These are phyloP conservation scores for Drosophila athabasca DNA, from an alignment of 1,140 invertebrate genomes.

Conservation along the genomic window DNA sequence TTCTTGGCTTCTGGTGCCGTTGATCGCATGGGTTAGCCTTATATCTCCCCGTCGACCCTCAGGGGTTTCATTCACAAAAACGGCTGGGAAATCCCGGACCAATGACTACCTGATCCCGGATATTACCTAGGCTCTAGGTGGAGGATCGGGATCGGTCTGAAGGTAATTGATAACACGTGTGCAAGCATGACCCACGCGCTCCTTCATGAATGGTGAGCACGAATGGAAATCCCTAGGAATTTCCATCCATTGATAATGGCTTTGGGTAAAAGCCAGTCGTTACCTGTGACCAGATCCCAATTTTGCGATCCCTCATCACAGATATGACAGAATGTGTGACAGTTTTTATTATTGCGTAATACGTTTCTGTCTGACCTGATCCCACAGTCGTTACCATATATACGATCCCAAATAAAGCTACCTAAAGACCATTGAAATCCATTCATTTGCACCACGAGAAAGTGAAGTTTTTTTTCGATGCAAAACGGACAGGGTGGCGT, in stretches of 20 bases:
- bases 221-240: constrained; percentile 66
- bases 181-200: constrained; percentile 3
- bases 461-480: too few relatives aligned
- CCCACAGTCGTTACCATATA: background rate
- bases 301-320: background rate
- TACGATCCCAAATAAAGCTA: too few relatives aligned
- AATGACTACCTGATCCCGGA: constrained; percentile 31
- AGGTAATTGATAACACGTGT: constrained; percentile 74
- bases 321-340: constrained; percentile 19
- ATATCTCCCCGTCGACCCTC: constrained; percentile 20
- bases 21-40: constrained; percentile 11
- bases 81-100: constrained; percentile 31
- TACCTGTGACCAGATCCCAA: constrained; percentile 23
- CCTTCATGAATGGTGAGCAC: constrained; percentile 60
- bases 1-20: constrained; percentile 50
- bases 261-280: constrained; percentile 1
- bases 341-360: constrained; percentile 73
- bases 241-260: constrained; percentile 58
- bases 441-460: background rate
- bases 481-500: too few relatives aligned
- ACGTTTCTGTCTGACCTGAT: constrained; percentile 5
- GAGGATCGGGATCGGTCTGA: background rate
- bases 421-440: background rate
- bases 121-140: constrained; percentile 7
- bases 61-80: constrained; percentile 50